Percentiles rank a stretch among this genome's conserved stretches.
Evolutionary conservation across 2,888 invertebrate species (phyloP).

Genomic region (Thymelicus sylvestris): DNA sequence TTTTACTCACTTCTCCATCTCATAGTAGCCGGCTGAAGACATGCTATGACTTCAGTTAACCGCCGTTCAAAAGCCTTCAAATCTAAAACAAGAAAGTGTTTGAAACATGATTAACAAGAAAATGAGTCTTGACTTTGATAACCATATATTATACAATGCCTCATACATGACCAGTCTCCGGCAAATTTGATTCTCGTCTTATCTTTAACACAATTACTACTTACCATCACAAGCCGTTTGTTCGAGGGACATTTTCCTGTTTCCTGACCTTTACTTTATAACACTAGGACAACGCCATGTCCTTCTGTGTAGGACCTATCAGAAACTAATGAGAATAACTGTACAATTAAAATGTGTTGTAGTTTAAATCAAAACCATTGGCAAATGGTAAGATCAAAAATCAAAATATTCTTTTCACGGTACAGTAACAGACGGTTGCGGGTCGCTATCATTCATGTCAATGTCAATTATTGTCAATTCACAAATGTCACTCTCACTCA

Average conservation of each 20-base stretch:
- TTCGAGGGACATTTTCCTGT: conserved; percentile 89
- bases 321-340: no score
- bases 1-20: conserved; percentile 95
- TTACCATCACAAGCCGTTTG: conserved; percentile 97
- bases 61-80: conserved; percentile 98
- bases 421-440: no score
- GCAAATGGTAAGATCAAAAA: no score
- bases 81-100: conserved; percentile 86
- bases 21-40: conserved; percentile 96
- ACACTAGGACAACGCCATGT: neutral
- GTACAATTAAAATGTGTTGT: no score
- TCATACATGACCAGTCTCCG: no score
- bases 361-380: no score
- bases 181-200: no score
- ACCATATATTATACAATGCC: no score
- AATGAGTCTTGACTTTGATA: neutral
- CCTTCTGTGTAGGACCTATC: neutral
- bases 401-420: no score
- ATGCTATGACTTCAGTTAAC: conserved; percentile 98
- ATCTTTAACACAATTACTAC: conserved; percentile 29
- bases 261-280: conserved; percentile 34
- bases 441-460: no score
- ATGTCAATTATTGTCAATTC: no score
- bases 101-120: neutral
- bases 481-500: no score